Evolutionary conservation across 1,140 invertebrate species (phyloP), one percentile per base, ranked within the genome.

Genomic region (Drosophila ercepeae): DNA sequence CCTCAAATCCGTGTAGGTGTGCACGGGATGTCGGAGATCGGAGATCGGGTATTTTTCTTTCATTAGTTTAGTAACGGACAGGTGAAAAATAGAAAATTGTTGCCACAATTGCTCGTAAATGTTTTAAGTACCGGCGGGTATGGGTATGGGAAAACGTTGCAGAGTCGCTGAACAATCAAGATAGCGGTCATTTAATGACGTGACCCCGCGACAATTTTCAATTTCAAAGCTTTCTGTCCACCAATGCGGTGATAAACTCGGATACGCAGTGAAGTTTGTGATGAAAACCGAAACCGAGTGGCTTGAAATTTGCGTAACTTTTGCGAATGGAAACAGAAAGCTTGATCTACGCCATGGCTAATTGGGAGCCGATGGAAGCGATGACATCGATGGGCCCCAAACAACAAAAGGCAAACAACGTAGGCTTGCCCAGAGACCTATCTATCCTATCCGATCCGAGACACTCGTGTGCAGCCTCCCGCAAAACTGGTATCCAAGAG

Each of bases 161-260:
- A 42, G 23, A 23, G 32, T 46, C 44, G 59, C 36, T 65, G 73
- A 53, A 44, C 42, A 67, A 75, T 75, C 42, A 75, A 42, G 60
- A 64, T 64, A 64, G 55, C 50, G 34, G 32, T 63, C 57, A 21
- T 73, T 73, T 74, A 74, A 73, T 74, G 70, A 55, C 53, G 53
- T 52, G 44, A 60, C 54, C 49, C 57, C 50, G 54, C 53, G 63
- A 75, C 60, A 75, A 52, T 68, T 75, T 83, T 48, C 69, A 78
- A 71, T 78, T 84, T 70, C 55, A 36, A 53, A 58, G 46, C 49
- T 42, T 16, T 50, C 44, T 21, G 54, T 25, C 53, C 58, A 83
- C 44, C 61, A 78, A 84, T 69, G 57, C 76, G 82, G 71, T 89
- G 70, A 77, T 88, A 82, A 88, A 82, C 82, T 86, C 79, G 81